phyloP scores from a whole-genome alignment of 2,888 invertebrate species.

The Hedychridium roseum region DNA sequence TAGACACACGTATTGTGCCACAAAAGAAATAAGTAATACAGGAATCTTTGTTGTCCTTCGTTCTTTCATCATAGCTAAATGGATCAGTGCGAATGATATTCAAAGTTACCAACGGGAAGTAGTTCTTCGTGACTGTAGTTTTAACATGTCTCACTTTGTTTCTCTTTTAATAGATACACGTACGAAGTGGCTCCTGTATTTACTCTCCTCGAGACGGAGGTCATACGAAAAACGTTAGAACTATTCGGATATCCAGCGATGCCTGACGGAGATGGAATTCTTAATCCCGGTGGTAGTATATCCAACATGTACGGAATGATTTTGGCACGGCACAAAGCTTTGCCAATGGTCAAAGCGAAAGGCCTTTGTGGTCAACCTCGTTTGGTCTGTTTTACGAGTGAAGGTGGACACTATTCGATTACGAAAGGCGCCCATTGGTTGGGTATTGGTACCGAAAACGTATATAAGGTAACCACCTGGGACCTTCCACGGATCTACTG shows the following conservation, averaged over 20 bases:
- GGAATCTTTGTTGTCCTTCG: too few species aligned
- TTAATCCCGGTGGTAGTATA: constrained; percentile 81
- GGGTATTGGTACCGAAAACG: constrained; percentile 82
- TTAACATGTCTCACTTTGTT: constrained; percentile 1
- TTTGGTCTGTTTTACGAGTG: constrained; percentile 78
- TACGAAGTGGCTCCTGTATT: constrained; percentile 85
- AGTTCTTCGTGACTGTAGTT: too few species aligned
- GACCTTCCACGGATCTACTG: too few species aligned
- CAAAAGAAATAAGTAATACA: too few species aligned
- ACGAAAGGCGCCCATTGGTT: constrained; percentile 83
- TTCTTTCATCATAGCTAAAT: too few species aligned
- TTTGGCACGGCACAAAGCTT: constrained; percentile 73
- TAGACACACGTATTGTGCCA: too few species aligned
- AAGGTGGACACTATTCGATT: constrained; percentile 85
- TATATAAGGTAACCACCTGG: constrained; percentile 60
- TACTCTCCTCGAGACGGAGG: constrained; percentile 75
- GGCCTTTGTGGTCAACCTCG: constrained; percentile 72
- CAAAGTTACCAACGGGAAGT: too few species aligned
- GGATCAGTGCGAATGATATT: too few species aligned
- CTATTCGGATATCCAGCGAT: constrained; percentile 69
- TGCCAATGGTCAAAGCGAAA: constrained; percentile 75
- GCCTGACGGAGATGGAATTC: constrained; percentile 76
- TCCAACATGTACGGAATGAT: constrained; percentile 82
- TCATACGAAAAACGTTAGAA: constrained; percentile 69
- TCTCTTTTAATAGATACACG: constrained; percentile 74